A percentile compares a stretch with the other conserved stretches of the same genome.
Evolutionary conservation across 2,113 vertebrate genomes (phyloP).

Genomic region (Telmatochromis brichardi): DNA sequence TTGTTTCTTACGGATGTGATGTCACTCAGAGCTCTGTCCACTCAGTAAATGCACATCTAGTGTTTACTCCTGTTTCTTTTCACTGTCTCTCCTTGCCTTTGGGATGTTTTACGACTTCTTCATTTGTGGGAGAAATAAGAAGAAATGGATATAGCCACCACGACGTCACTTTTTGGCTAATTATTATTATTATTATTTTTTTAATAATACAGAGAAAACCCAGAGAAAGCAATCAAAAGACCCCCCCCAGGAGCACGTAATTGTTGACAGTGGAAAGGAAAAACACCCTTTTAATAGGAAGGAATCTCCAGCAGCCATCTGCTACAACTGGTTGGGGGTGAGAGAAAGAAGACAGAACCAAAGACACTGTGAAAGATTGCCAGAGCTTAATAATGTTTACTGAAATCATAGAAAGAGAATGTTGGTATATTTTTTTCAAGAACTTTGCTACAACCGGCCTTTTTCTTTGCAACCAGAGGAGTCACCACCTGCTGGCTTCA

Average conservation of each 20-base stretch:
- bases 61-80: background rate
- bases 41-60: background rate
- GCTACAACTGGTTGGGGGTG: rapidly evolving
- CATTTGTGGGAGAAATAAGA: background rate
- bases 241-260: background rate
- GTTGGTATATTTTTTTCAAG: background rate
- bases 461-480: background rate
- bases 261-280: background rate
- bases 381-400: background rate
- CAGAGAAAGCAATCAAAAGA: background rate
- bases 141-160: background rate
- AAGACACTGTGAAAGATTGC: background rate
- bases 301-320: background rate
- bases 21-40: background rate
- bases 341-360: background rate
- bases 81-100: background rate
- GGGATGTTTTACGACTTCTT: background rate
- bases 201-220: background rate
- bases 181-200: background rate
- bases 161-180: background rate
- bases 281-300: background rate
- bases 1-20: rapidly evolving
- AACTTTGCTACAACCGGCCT: background rate
- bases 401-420: background rate
- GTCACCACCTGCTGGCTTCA: background rate